Evolutionary conservation across 2,888 invertebrate species (phyloP).

Genomic region (Argyra leucocephala): DNA sequence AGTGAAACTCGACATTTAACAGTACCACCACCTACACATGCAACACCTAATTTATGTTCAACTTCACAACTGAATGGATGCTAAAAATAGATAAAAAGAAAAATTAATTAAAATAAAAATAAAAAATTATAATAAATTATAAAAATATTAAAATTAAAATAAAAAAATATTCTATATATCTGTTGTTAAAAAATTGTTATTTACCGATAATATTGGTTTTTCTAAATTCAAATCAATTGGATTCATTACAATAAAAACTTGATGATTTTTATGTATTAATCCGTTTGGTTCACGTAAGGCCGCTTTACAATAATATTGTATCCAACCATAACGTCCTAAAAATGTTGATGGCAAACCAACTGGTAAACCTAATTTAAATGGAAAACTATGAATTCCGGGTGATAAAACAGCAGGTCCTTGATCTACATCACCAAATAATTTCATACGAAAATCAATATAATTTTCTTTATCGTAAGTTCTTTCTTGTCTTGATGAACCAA

Average conservation of each 20-base stretch:
- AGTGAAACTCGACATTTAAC: constrained; percentile 77
- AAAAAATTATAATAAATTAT: constrained; percentile 8
- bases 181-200: constrained; percentile 36
- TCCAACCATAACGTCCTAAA: constrained; percentile 89
- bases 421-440: constrained; percentile 77
- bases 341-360: constrained; percentile 86
- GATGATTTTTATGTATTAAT: constrained; percentile 86
- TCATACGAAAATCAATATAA: constrained; percentile 90
- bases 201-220: constrained; percentile 76
- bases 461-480: constrained; percentile 84
- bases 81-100: constrained; percentile 43
- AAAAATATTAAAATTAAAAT: constrained; percentile 12
- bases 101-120: constrained; percentile 12
- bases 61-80: constrained; percentile 85
- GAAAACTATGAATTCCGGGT: constrained; percentile 90
- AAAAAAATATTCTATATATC: constrained; percentile 4
- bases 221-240: constrained; percentile 87
- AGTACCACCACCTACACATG: constrained; percentile 78
- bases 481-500: constrained; percentile 72
- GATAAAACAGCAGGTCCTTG: constrained; percentile 75
- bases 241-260: constrained; percentile 95
- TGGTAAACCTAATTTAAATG: constrained; percentile 83
- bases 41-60: constrained; percentile 80
- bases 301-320: constrained; percentile 87
- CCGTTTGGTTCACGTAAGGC: constrained; percentile 76